Conservation (phyloP, 2,888 invertebrate species). For the Drosophila demipolita region DNA sequence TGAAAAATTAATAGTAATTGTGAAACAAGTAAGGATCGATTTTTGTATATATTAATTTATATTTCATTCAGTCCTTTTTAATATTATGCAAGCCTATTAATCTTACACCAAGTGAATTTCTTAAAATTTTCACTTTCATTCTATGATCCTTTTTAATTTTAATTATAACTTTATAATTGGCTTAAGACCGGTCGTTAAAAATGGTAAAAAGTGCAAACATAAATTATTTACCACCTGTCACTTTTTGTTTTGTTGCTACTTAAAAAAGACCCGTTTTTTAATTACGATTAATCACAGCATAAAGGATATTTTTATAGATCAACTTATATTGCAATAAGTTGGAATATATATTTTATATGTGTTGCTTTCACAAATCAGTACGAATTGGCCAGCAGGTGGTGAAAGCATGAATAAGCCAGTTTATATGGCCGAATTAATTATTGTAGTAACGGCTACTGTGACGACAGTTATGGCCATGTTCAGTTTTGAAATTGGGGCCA, state of each 20-base stretch:
- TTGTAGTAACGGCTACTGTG: not conserved
- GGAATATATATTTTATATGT: not conserved
- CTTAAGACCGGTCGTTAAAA: not conserved
- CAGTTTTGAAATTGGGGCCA: not conserved
- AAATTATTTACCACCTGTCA: not conserved
- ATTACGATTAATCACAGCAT: not conserved
- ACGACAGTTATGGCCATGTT: not conserved
- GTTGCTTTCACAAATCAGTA: not conserved
- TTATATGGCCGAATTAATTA: not conserved
- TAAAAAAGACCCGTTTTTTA: not conserved
- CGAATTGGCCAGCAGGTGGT: not conserved
- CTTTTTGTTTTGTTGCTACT: not conserved
- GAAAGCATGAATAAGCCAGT: not conserved
- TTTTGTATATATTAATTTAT: not conserved
- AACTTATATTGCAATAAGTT: not conserved
- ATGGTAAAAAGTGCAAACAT: not conserved
- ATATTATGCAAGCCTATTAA: not conserved
- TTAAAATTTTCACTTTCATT: not conserved
- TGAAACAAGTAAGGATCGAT: not conserved
- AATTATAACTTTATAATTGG: not conserved
- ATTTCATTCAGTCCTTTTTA: not conserved
- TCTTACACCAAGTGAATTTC: not conserved
- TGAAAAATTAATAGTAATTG: not conserved
- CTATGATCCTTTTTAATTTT: not conserved
- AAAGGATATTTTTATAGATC: not conserved